Conservation (phyloP, 2,888 invertebrate species). For the Omphaloscelis lunosa region DNA sequence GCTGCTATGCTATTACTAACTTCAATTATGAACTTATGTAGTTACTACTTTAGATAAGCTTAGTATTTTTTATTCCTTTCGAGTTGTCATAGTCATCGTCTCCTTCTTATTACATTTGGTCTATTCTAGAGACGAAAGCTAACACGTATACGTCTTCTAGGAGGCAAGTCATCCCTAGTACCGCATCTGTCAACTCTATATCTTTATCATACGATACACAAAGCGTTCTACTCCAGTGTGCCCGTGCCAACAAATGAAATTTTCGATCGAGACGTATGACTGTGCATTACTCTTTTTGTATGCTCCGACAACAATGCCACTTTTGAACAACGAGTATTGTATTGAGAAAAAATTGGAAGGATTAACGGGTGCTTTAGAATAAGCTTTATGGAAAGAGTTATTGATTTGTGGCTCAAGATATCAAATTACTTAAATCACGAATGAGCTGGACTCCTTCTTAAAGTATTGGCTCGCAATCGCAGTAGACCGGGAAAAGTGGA, state of each 20-base stretch:
- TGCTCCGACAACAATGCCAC: conserved; percentile 79
- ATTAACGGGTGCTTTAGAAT: conserved; percentile 23
- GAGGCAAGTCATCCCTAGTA: conserved; percentile 48
- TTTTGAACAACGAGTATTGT: conserved; percentile 76
- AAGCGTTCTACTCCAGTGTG: conserved; percentile 75
- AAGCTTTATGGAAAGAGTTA: background rate
- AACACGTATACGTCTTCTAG: conserved; percentile 44
- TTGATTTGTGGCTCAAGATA: background rate
- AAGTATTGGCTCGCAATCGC: no score
- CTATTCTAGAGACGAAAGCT: background rate
- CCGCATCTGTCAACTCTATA: conserved; percentile 75
- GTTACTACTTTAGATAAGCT: background rate
- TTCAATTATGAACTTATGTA: background rate
- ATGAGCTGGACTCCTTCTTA: no score
- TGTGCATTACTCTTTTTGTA: conserved; percentile 84
- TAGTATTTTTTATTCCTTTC: background rate
- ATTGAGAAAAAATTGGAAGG: conserved; percentile 65
- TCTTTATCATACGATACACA: conserved; percentile 78
- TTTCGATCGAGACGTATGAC: conserved; percentile 86
- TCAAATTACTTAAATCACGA: background rate
- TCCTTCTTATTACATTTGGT: background rate
- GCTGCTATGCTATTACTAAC: background rate
- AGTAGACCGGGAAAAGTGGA: no score
- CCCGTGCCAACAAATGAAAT: conserved; percentile 85
- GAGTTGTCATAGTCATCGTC: background rate